A percentile compares a stretch with the other conserved stretches of the same genome.
phyloP scores from a whole-genome alignment of 2,113 vertebrate genomes.

The Pogonocichla stellata region DNA sequence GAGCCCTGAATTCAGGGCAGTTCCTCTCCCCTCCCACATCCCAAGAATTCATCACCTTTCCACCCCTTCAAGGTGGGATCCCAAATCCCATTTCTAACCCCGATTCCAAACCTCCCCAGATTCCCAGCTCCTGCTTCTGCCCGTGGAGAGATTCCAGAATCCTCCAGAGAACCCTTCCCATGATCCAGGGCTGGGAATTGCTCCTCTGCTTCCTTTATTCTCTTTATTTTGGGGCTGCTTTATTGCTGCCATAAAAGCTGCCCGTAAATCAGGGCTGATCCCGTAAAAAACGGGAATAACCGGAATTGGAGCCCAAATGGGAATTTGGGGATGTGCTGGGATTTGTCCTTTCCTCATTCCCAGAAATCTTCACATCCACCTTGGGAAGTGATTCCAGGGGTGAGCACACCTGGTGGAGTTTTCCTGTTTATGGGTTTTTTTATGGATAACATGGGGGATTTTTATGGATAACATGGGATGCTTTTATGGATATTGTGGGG shows the following conservation, averaged over 20 bases:
- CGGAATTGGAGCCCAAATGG: background rate
- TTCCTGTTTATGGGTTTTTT: background rate
- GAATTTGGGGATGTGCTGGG: background rate
- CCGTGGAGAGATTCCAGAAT: fast-evolving
- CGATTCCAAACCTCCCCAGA: fast-evolving
- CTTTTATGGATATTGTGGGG: background rate
- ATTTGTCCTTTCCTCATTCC: background rate
- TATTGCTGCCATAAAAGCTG: constrained; percentile 61
- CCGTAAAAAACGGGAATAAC: constrained; percentile 44
- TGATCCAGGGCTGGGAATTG: background rate
- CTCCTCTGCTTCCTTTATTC: constrained; percentile 30
- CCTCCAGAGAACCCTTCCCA: background rate
- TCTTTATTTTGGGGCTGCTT: constrained; percentile 49
- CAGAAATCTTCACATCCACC: background rate
- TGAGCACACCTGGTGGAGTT: background rate
- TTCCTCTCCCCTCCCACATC: background rate
- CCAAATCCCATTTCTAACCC: background rate
- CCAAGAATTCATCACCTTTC: background rate
- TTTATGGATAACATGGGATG: background rate
- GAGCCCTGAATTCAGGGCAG: background rate
- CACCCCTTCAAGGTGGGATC: background rate
- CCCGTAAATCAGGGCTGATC: constrained; percentile 45
- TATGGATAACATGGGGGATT: background rate
- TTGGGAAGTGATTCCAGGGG: background rate
- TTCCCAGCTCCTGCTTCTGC: fast-evolving